These are phyloP conservation scores for Semibalanus balanoides DNA, from an alignment of 1,140 invertebrate genomes.

Conservation along the genomic window DNA sequence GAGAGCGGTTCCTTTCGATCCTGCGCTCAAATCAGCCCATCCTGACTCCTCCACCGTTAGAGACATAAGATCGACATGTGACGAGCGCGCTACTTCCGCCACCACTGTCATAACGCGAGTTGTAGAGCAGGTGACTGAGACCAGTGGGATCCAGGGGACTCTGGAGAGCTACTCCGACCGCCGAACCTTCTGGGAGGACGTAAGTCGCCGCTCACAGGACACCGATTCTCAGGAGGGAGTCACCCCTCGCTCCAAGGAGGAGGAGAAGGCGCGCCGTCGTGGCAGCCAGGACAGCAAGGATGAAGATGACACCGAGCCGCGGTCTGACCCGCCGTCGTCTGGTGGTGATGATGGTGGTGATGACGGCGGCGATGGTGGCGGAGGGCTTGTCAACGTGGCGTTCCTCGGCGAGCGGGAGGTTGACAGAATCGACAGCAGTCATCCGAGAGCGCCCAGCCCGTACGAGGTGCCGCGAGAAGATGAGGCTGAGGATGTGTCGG, in stretches of 20 bases:
- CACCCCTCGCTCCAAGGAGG: background rate
- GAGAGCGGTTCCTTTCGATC: background rate
- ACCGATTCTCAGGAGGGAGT: too few relatives aligned
- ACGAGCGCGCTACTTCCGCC: background rate
- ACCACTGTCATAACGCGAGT: background rate
- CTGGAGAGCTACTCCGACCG: background rate
- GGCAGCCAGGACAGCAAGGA: background rate
- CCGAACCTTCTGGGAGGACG: background rate
- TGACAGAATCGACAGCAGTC: slow-evolving; percentile 21
- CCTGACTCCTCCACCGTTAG: background rate
- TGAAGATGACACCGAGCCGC: background rate
- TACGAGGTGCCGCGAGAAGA: slow-evolving; percentile 23
- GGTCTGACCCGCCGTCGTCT: background rate
- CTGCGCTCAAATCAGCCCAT: background rate
- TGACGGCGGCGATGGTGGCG: too few relatives aligned
- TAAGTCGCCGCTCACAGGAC: background rate
- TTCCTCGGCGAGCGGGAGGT: slow-evolving; percentile 22
- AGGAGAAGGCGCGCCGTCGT: background rate
- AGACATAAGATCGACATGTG: background rate
- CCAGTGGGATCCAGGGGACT: background rate
- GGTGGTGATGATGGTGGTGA: background rate
- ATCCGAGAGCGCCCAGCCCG: slow-evolving; percentile 19
- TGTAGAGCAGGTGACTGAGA: background rate
- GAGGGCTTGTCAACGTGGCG: background rate
- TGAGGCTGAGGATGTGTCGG: slow-evolving; percentile 19